These are phyloP conservation scores for Phymastichus coffea DNA, from an alignment of 1,140 invertebrate genomes.

Conservation along the genomic window DNA sequence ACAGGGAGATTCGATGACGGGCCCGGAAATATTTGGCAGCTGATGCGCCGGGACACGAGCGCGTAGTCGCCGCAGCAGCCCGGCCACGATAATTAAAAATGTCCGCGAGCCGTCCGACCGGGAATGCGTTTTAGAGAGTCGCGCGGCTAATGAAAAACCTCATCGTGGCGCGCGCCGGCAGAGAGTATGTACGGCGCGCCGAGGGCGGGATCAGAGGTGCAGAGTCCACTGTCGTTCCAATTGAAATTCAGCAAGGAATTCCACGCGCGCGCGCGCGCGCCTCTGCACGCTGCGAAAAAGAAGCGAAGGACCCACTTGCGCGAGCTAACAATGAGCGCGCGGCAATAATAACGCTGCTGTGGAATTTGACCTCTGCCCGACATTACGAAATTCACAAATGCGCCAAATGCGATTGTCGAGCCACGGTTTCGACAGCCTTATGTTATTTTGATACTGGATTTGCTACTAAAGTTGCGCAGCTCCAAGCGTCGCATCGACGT, in stretches of 20 bases:
- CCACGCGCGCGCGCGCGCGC: neutral
- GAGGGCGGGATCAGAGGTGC: too few relatives aligned
- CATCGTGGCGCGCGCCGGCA: conserved; percentile 29
- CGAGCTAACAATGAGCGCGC: too few relatives aligned
- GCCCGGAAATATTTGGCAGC: conserved; percentile 49
- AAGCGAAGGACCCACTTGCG: neutral
- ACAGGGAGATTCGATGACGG: conserved; percentile 41
- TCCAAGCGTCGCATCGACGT: too few relatives aligned
- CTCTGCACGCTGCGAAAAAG: too few relatives aligned
- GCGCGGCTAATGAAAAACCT: conserved; percentile 49
- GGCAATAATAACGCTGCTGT: too few relatives aligned
- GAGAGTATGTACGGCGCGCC: too few relatives aligned
- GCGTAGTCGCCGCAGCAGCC: conserved; percentile 32
- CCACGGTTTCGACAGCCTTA: too few relatives aligned
- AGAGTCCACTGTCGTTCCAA: conserved; percentile 32
- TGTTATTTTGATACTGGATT: too few relatives aligned
- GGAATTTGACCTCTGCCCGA: too few relatives aligned
- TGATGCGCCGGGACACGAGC: conserved; percentile 33
- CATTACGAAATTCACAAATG: too few relatives aligned
- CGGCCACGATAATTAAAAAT: conserved; percentile 49
- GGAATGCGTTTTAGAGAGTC: conserved; percentile 41
- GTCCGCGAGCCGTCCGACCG: conserved; percentile 40
- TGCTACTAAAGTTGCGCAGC: too few relatives aligned
- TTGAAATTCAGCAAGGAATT: conserved; percentile 40
- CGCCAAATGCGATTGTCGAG: too few relatives aligned